A percentile compares a stretch with the other conserved stretches of the same genome.
Evolutionary conservation across 2,888 invertebrate genomes (phyloP).

Genomic region (Nebria brevicollis): DNA sequence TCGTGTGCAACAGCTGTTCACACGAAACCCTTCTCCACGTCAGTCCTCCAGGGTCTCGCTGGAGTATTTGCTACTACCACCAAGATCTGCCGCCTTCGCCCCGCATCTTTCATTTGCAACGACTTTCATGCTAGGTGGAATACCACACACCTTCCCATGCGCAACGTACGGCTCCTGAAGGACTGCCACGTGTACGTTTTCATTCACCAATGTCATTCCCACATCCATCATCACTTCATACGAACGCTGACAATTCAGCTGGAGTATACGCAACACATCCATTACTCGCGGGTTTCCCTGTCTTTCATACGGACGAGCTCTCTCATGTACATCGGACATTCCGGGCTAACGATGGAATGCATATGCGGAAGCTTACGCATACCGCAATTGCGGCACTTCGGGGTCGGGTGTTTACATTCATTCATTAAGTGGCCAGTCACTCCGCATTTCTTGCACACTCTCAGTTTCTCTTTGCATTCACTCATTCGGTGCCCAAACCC

Average conservation of each 20-base stretch:
- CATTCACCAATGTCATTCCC: conserved; percentile 18
- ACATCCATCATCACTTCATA: conserved; percentile 42
- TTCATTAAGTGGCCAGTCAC: not conserved
- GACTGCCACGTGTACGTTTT: not conserved
- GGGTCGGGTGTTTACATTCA: not conserved
- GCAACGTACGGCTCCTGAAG: not conserved
- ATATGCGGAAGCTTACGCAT: not conserved
- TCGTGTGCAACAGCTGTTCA: too few species aligned
- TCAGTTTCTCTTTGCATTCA: too few species aligned
- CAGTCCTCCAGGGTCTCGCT: too few species aligned
- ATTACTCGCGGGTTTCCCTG: not conserved
- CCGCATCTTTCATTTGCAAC: not conserved
- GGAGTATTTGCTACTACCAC: too few species aligned
- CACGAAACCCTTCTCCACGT: too few species aligned
- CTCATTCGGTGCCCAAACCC: too few species aligned
- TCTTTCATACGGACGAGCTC: not conserved
- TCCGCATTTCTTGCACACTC: not conserved
- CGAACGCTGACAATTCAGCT: not conserved
- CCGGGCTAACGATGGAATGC: not conserved
- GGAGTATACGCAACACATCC: not conserved
- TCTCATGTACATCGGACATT: not conserved
- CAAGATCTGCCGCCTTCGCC: conserved; percentile 35
- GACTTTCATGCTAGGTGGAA: not conserved
- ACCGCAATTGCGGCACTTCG: not conserved
- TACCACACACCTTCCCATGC: not conserved